phyloP scores from a whole-genome alignment of 2,888 invertebrate genomes.

The Prosopocoilus inquinatus region DNA sequence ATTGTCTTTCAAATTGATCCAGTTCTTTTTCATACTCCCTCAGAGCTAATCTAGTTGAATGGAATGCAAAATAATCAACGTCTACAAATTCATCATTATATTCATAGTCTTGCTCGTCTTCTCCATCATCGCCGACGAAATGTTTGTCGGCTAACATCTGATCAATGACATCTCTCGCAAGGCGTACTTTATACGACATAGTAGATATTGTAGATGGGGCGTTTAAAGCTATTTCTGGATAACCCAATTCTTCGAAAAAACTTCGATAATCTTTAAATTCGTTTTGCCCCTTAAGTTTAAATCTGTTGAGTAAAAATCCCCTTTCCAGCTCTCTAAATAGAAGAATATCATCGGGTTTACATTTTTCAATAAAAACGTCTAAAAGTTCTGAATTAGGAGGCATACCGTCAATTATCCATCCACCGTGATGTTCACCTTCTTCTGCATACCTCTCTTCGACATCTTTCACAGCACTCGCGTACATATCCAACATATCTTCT shows the following conservation, averaged over 20 bases:
- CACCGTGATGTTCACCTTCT: conserved; percentile 47
- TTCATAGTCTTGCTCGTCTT: conserved; percentile 2
- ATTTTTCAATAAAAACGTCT: conserved; percentile 50
- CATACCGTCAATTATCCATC: conserved; percentile 64
- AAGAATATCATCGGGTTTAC: conserved; percentile 58
- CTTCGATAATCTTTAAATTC: conserved; percentile 36
- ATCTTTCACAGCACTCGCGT: conserved; percentile 45
- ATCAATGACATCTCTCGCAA: conserved; percentile 26
- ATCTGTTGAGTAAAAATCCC: conserved; percentile 42
- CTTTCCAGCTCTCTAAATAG: conserved; percentile 54
- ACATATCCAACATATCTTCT: conserved; percentile 51
- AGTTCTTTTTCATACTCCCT: conserved; percentile 6
- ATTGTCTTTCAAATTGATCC: conserved; percentile 29
- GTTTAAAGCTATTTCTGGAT: conserved; percentile 37
- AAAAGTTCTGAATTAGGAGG: conserved; percentile 54
- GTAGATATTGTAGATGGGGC: conserved; percentile 29
- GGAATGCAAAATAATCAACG: conserved; percentile 17
- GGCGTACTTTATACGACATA: conserved; percentile 20
- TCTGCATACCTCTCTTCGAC: conserved; percentile 46
- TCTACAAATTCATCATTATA: conserved; percentile 10
- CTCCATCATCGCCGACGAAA: conserved; percentile 8
- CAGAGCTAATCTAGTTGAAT: conserved; percentile 13
- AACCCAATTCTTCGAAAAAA: conserved; percentile 38
- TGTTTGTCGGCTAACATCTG: conserved; percentile 25
- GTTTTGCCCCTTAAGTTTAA: conserved; percentile 28